phyloP scores from a whole-genome alignment of 1,140 invertebrate species.

The Cydia amplana region DNA sequence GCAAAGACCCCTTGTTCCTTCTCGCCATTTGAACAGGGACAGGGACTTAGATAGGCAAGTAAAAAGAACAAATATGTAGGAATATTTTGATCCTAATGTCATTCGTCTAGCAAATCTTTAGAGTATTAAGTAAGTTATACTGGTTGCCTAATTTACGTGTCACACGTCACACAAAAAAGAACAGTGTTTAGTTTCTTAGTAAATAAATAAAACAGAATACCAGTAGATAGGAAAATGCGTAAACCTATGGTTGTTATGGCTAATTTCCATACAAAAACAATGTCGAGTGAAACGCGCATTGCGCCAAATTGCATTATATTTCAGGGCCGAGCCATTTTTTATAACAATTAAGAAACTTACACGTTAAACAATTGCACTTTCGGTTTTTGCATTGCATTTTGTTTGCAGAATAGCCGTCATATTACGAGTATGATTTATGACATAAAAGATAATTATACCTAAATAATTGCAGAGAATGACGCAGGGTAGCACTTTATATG shows the following conservation, averaged over 20 bases:
- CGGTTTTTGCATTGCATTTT: constrained; percentile 18
- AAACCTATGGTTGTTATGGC: background rate
- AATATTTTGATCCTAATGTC: too few species aligned
- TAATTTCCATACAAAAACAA: constrained; percentile 30
- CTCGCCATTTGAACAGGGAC: too few species aligned
- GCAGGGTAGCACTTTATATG: background rate
- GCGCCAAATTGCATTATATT: constrained; percentile 4
- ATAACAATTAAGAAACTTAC: constrained; percentile 28
- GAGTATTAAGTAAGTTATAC: too few species aligned
- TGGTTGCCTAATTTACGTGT: too few species aligned
- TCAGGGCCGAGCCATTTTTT: constrained; percentile 23
- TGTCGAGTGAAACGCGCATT: background rate
- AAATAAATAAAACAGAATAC: background rate
- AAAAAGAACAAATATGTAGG: too few species aligned
- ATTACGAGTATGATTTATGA: constrained; percentile 36
- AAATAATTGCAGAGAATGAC: background rate
- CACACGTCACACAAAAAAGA: too few species aligned
- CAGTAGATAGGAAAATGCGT: background rate
- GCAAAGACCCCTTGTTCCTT: too few species aligned
- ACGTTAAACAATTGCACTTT: constrained; percentile 11
- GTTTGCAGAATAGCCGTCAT: background rate
- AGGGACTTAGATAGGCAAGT: too few species aligned
- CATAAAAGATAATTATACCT: too few species aligned
- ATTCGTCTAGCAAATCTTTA: too few species aligned
- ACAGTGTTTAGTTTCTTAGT: too few species aligned